These are phyloP conservation scores for Orthosia incerta DNA, from an alignment of 2,888 invertebrate genomes.

Conservation along the genomic window DNA sequence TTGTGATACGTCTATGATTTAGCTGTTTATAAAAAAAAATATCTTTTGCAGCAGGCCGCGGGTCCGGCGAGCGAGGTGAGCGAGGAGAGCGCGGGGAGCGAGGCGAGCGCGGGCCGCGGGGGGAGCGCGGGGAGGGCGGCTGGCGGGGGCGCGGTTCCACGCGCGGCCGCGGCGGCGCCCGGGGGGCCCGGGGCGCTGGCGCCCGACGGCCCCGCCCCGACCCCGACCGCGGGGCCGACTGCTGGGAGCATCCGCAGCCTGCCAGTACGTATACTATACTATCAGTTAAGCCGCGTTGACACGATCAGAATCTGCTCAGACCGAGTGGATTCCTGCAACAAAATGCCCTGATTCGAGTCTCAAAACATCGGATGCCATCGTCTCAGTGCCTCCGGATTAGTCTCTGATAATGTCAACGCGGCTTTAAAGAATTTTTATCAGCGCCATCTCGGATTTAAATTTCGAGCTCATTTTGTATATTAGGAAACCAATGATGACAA, in stretches of 20 bases:
- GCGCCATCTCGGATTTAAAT: too few relatives aligned
- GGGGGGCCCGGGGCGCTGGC: slow-evolving; percentile 70
- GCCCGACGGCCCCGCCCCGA: slow-evolving; percentile 57
- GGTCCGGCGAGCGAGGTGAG: slow-evolving; percentile 72
- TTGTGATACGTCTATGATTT: neutral
- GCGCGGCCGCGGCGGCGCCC: slow-evolving; percentile 74
- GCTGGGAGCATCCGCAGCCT: slow-evolving; percentile 67
- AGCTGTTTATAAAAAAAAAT: neutral
- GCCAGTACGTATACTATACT: slow-evolving; percentile 37
- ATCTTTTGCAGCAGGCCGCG: slow-evolving; percentile 76
- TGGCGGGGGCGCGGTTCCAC: slow-evolving; percentile 65
- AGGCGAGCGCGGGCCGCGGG: slow-evolving; percentile 65
- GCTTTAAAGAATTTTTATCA: too few relatives aligned
- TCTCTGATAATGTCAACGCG: too few relatives aligned
- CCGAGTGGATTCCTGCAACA: too few relatives aligned
- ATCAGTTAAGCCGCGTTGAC: too few relatives aligned
- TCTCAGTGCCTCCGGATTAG: too few relatives aligned
- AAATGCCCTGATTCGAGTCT: too few relatives aligned
- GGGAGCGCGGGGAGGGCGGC: slow-evolving; percentile 68
- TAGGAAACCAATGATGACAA: too few relatives aligned
- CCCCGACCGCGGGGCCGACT: slow-evolving; percentile 25
- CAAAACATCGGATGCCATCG: too few relatives aligned
- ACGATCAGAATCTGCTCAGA: too few relatives aligned
- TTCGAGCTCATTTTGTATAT: too few relatives aligned
- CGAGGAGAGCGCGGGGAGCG: slow-evolving; percentile 67